Percentiles rank a stretch among this genome's conserved stretches.
Conservation (phyloP, 1,140 invertebrate genomes). For the Pogonomyrmex californicus region DNA sequence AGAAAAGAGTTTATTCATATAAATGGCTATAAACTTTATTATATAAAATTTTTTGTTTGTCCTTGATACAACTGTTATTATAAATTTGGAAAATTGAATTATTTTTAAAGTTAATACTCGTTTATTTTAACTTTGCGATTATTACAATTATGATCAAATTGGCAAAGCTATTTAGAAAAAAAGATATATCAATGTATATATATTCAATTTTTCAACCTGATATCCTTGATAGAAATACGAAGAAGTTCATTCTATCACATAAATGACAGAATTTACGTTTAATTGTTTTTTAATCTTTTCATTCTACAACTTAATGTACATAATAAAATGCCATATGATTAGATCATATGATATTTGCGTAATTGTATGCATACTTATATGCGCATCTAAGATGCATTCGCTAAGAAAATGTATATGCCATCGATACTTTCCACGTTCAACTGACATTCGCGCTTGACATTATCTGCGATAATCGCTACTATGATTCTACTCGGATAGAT, state of each 20-base stretch:
- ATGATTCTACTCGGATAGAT: constrained; percentile 31
- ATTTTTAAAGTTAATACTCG: not conserved
- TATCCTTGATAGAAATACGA: not conserved
- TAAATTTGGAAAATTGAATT: not conserved
- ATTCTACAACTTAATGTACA: not conserved
- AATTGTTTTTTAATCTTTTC: constrained; percentile 10
- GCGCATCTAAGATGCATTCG: constrained; percentile 8
- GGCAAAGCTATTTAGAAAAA: not conserved
- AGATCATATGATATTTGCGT: constrained; percentile 71
- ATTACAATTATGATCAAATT: not conserved
- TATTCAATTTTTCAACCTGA: not conserved
- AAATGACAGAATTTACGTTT: constrained; percentile 3
- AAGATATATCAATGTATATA: not conserved
- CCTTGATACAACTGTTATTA: not conserved
- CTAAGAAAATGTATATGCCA: constrained; percentile 50
- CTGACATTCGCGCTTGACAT: constrained; percentile 74
- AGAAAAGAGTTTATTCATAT: not conserved
- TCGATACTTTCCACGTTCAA: constrained; percentile 59
- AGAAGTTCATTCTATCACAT: not conserved
- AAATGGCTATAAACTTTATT: not conserved
- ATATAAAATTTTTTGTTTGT: not conserved
- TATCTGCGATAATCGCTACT: constrained; percentile 58
- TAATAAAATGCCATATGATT: constrained; percentile 49
- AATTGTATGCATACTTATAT: constrained; percentile 57
- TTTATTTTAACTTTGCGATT: not conserved